Evolutionary conservation across 2,888 invertebrate species (phyloP).

Genomic region (Aphelenchoides bicaudatus): DNA sequence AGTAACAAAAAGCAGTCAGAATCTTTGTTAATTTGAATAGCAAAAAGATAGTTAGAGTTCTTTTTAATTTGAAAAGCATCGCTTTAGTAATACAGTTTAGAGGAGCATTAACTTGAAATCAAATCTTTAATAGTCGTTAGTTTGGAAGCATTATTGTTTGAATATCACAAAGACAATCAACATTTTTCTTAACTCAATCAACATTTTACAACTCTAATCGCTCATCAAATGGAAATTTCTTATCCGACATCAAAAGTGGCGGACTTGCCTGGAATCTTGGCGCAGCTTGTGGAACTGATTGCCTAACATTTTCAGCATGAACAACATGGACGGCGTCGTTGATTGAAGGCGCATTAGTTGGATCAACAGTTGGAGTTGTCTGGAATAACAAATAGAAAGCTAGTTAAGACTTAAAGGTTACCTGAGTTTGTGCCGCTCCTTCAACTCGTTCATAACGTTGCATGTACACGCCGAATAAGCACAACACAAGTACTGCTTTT

Average conservation of each 20-base stretch:
- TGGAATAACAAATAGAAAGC: no score
- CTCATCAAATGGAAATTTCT: neutral
- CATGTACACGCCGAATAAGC: constrained; percentile 33
- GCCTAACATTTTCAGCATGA: constrained; percentile 1
- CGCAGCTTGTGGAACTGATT: constrained; percentile 7
- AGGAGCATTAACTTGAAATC: neutral
- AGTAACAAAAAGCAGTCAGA: neutral
- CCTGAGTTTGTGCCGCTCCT: neutral
- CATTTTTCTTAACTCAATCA: neutral
- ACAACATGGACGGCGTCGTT: constrained; percentile 9
- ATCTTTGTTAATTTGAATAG: neutral
- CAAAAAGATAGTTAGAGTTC: neutral
- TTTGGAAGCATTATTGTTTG: neutral
- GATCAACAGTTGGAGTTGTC: neutral
- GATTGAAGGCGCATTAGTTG: neutral
- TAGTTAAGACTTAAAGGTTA: no score
- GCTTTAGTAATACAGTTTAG: neutral
- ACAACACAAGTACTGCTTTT: constrained; percentile 31
- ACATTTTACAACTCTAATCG: neutral
- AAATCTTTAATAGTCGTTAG: neutral
- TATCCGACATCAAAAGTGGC: neutral
- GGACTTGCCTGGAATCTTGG: constrained; percentile 18
- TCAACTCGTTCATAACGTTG: neutral
- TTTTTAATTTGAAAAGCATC: neutral
- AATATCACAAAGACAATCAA: neutral